Evolutionary conservation across 2,888 invertebrate species (phyloP).

Genomic region (Argynnis bischoffii): DNA sequence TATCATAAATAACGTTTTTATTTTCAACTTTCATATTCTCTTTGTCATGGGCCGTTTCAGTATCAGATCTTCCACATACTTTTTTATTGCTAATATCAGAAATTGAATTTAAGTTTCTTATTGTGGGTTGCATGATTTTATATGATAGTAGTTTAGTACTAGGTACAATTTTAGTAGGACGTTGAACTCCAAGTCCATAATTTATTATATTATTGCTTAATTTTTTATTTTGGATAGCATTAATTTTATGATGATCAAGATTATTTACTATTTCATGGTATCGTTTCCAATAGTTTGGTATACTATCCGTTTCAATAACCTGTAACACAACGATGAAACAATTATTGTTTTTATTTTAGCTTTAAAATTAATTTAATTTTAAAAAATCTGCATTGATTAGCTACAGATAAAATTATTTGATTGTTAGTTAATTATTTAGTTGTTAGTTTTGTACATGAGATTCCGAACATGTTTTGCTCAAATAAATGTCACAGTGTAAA

Average conservation of each 20-base stretch:
- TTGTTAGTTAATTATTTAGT: too few relatives aligned
- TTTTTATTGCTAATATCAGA: too few relatives aligned
- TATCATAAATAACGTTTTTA: too few relatives aligned
- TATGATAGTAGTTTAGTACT: neutral
- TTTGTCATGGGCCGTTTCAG: too few relatives aligned
- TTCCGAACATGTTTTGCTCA: too few relatives aligned
- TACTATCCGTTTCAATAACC: conserved; percentile 11
- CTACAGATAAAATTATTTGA: too few relatives aligned
- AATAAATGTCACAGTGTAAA: too few relatives aligned
- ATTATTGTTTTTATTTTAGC: too few relatives aligned
- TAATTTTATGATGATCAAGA: conserved; percentile 6
- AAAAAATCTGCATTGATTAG: too few relatives aligned
- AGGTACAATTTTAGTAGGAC: neutral
- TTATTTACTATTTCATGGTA: neutral
- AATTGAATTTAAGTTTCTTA: neutral
- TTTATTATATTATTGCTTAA: neutral
- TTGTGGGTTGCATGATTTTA: neutral
- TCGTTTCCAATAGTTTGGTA: conserved; percentile 15
- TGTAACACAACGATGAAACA: neutral
- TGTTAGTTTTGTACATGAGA: too few relatives aligned
- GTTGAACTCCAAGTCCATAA: neutral
- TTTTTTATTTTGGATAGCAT: neutral
- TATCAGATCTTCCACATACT: too few relatives aligned
- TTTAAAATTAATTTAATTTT: neutral
- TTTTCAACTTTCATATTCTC: too few relatives aligned